These are phyloP conservation scores for Ophion slaviceki DNA, from an alignment of 2,888 invertebrate genomes.

Conservation along the genomic window DNA sequence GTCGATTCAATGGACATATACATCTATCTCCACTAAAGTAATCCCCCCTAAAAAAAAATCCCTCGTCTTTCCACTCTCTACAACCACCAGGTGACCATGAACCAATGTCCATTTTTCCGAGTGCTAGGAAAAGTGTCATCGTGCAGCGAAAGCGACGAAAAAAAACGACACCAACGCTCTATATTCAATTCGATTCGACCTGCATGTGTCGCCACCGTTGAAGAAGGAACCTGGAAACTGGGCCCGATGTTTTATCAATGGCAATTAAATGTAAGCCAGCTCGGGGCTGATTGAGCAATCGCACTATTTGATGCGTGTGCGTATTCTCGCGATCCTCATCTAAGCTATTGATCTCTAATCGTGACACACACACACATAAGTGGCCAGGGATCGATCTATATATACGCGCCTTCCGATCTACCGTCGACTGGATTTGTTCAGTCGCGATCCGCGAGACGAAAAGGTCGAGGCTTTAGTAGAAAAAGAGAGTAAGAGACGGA, in stretches of 20 bases:
- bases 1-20: constrained; percentile 4
- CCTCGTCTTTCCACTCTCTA: too few species aligned
- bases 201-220: not conserved
- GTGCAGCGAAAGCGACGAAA: not conserved
- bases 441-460: constrained; percentile 16
- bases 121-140: too few species aligned
- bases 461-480: not conserved
- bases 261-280: constrained; percentile 25
- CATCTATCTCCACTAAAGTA: too few species aligned
- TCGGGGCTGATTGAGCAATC: constrained; percentile 54
- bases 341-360: constrained; percentile 40
- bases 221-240: not conserved
- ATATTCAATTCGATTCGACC: not conserved
- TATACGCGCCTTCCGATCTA: not conserved
- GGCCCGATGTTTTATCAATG: not conserved
- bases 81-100: too few species aligned
- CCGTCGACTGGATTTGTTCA: constrained; percentile 2
- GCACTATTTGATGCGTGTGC: constrained; percentile 44
- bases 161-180: not conserved
- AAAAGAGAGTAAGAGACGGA: constrained; percentile 30
- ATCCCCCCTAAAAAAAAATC: too few species aligned
- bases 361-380: not conserved
- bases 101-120: too few species aligned
- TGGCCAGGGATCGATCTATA: not conserved
- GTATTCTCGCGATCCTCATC: constrained; percentile 40